Evolutionary conservation across 2,113 vertebrate species (phyloP), one percentile per base, ranked within the genome.

Genomic region (Centrocercus urophasianus): DNA sequence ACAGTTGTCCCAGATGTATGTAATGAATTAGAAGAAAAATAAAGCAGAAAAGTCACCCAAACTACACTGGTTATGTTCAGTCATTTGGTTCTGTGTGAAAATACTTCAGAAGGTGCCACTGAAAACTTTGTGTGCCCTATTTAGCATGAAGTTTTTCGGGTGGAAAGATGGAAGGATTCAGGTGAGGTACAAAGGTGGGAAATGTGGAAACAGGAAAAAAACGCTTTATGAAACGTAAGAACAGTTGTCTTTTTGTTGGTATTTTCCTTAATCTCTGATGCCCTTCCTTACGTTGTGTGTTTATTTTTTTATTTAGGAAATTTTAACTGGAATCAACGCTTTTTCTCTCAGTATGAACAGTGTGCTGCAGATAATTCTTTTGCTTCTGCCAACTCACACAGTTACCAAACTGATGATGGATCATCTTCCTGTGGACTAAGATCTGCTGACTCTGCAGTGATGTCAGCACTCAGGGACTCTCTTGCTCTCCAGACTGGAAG

Each of bases 321-420:
- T 63, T 83, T 43, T 88, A 74, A 87, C 45, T 92, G 90, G 94
- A 90, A 84, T 90, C 66, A 79, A 72, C 28, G n/a, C 1, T 10
- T 60, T 90, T 64, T 72, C 24, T 71, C 91, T 75, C 84, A 72
- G 12, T 70, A 91, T 36, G 71, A 94, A 56, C 83, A 86, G 25
- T 17, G 13, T 72, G 73, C 67, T 80, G 78, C 74, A 88, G 67
- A 47, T 63, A 20, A 40, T 92, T 76, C 90, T 75, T 79, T 73
- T 69, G 67, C 11, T 32, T 83, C 84, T 86, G 54, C 40, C 52
- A 42, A 40, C 19, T 82, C 80, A 3, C 52, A 70, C 47, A 47
- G n/a, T 88, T 91, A 82, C 75, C 90, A 74, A 60, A 65, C 38
- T 78, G 56, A 34, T 22, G 28, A 72, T 57, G 56, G 73, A 63